Evolutionary conservation across 2,888 invertebrate genomes (phyloP), one percentile per base, ranked within the genome.

Genomic region (Oscheius sp.): DNA sequence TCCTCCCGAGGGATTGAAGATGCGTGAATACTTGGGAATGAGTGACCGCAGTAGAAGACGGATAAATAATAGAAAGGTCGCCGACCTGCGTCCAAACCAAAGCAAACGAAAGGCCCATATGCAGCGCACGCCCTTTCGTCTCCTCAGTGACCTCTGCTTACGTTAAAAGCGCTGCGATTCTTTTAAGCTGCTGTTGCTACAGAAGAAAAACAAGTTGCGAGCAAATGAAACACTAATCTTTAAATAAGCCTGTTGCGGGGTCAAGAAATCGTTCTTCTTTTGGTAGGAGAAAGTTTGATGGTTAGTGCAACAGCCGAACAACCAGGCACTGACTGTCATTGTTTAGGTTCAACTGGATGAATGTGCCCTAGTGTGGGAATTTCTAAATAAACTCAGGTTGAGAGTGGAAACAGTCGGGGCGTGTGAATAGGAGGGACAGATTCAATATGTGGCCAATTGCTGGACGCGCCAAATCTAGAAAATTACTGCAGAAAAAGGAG

Each of bases 41-140:
- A 66, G 66, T 66, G 66, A 66, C 66, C 66, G 52, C 52, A 66
- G 66, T 66, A 66, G 66, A 66, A 66, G 66, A 66, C 66, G 52
- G 66, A 66, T 66, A 66, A 66, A 66, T 66, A 66, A 66, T 66
- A 66, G 66, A 66, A 66, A 49, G 66, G 66, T 66, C 66, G 66
- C 49, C 66, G 66, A 45, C 66, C 52, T n/a, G 23, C 66, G 66
- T 35, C 49, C 66, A 23, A 66, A 66, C 66, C 66, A 66, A 66
- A 21, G 66, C 66, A 66, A 66, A 66, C 27, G n/a, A n/a, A n/a
- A n/a, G n/a, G n/a, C n/a, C n/a, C n/a, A 66, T 66, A 52, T 27
- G 52, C 66, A 52, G 49, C 35, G 66, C 66, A 66, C 66, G 66
- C 52, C 49, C 66, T 49, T 59, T 61, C 61, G 35, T 9, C 61